Percentiles rank a stretch among this genome's conserved stretches.
These are phyloP conservation scores for Synanthedon vespiformis DNA, from an alignment of 2,888 invertebrate genomes.

Conservation along the genomic window DNA sequence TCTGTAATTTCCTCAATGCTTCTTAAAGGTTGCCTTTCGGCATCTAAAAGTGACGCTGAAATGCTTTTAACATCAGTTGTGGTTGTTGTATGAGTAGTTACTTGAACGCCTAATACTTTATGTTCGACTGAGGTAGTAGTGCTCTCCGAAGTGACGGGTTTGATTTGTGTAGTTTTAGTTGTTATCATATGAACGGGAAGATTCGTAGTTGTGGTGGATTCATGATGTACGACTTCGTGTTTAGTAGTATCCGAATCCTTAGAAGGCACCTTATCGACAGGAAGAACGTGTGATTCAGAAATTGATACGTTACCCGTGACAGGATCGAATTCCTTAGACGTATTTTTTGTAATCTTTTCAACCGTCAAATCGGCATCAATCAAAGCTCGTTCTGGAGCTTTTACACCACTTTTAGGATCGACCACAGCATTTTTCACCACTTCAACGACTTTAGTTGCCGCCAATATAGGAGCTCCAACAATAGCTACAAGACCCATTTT, in stretches of 20 bases:
- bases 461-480: constrained; percentile 79
- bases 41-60: constrained; percentile 53
- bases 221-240: constrained; percentile 7
- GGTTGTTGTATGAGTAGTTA: constrained; percentile 10
- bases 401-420: constrained; percentile 81
- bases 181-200: constrained; percentile 16
- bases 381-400: constrained; percentile 77
- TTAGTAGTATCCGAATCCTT: constrained; percentile 30
- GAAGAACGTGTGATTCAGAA: constrained; percentile 12
- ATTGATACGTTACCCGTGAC: constrained; percentile 4
- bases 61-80: constrained; percentile 35
- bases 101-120: constrained; percentile 17
- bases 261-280: constrained; percentile 8
- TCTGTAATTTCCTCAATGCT: constrained; percentile 62
- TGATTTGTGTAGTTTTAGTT: constrained; percentile 21
- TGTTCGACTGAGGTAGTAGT: constrained; percentile 7
- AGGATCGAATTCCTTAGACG: constrained; percentile 3
- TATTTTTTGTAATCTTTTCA: constrained; percentile 31
- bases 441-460: constrained; percentile 75
- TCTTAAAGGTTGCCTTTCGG: constrained; percentile 55
- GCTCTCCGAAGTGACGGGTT: constrained; percentile 23
- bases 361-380: constrained; percentile 62
- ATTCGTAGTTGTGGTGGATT: constrained; percentile 13
- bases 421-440: constrained; percentile 70
- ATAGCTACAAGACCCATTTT: constrained; percentile 81